Base-by-base conservation (phyloP, 2,797 vertebrate species). In the Anableps anableps region DNA sequence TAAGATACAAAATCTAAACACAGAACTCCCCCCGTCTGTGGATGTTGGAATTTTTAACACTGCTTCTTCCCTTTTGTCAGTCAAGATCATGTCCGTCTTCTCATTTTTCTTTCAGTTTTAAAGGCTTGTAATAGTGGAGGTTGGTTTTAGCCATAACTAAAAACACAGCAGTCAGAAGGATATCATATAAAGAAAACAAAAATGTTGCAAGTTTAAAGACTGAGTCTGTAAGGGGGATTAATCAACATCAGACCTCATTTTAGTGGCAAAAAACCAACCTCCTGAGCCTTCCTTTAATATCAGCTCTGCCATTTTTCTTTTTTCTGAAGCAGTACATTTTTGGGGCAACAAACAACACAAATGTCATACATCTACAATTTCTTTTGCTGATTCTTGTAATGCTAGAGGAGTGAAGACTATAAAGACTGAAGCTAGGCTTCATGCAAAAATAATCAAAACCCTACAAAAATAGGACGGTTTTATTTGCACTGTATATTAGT, bases 1-100 rank as follows among this genome's bases (percentile, higher is more conserved):
- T 95, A 93, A 94, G 88, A 95, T 93, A 94, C 92, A 92, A 86
- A 86, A 85, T 90, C 88, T 83, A 86, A 94, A 94, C 93, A 91
- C 86, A 85, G 86, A 92, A 82, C 75, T 83, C 77, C 83, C 83
- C 79, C 79, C 79, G 78, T 91, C 89, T 91, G 90, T 95, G 94
- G 90, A 90, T 91, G 88, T 94, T 92, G 82, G 78, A 80, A 88
- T 93, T 94, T 94, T 94, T 92, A 81, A 88, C 91, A 88, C 88
- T 90, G 81, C 83, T 88, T 91, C 80, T 80, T 92, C 83, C 71
- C 82, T 94, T 92, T 80, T 82, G 86, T 93, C 88, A 80, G 87
- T 93, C 87, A 88, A 79, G 74, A 86, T 88, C 87, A 78, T 75
- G 83, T 94, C 83, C 58, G 89, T 93, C 88, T 77, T 89, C 79